Evolutionary conservation across 2,888 invertebrate species (phyloP).

Genomic region (Eudasyphora cyanicolor): DNA sequence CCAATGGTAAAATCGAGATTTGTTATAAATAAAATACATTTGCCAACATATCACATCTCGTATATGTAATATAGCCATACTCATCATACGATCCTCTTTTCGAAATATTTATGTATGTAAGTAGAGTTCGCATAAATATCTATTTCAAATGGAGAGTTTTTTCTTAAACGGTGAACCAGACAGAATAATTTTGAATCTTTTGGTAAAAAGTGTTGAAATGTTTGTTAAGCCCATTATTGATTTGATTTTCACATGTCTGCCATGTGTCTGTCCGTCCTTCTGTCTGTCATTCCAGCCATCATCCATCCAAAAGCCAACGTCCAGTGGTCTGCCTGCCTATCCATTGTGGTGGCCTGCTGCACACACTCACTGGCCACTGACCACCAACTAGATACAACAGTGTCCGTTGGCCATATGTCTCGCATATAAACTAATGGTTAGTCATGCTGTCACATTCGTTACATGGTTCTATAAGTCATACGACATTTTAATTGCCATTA

Average conservation of each 20-base stretch:
- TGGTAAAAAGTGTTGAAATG: constrained; percentile 61
- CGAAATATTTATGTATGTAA: background rate
- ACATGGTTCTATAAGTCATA: constrained; percentile 52
- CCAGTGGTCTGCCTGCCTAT: background rate
- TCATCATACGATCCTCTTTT: background rate
- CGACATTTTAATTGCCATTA: constrained; percentile 64
- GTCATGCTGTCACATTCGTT: constrained; percentile 30
- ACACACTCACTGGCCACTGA: background rate
- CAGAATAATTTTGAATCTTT: background rate
- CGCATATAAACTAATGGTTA: constrained; percentile 19
- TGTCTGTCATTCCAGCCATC: background rate
- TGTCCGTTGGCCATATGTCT: background rate
- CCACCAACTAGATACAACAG: background rate
- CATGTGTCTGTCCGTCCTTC: background rate
- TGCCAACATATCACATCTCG: too few species aligned
- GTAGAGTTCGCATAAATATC: background rate
- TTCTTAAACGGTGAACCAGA: background rate
- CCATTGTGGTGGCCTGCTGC: background rate
- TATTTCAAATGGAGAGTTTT: background rate
- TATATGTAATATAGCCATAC: background rate
- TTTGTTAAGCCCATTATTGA: constrained; percentile 61
- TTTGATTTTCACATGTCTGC: constrained; percentile 27
- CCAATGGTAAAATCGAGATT: too few species aligned
- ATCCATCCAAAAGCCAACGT: too few species aligned
- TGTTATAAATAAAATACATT: too few species aligned